Base-by-base conservation (phyloP, 1,140 invertebrate species). In the Linepithema humile region DNA sequence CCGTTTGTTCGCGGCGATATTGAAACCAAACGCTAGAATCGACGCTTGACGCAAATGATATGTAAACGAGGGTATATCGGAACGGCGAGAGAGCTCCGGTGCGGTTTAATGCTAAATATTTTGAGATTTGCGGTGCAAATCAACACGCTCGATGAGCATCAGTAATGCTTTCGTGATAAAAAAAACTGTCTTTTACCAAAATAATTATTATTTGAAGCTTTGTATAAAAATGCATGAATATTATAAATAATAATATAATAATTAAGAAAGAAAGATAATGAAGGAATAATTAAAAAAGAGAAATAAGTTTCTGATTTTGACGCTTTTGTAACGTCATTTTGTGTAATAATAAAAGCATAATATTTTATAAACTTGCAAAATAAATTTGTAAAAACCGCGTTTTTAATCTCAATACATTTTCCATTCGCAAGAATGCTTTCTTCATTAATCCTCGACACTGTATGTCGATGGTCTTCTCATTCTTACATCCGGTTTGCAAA, bases 11-110 rank as follows among this genome's bases (percentile, higher is more conserved):
- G 26, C 12, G 15, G 32, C 29, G 32, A 35, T 40, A 83, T 32
- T 5, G 64, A 82, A 67, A 53, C 26, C 40, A 43, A 45, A 74
- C 32, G 17, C 6, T 9, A 9, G 40, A 59, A 62, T 62, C 73
- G 32, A 32, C 45, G 48, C 40, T 87, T n/a, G n/a, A n/a, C n/a
- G n/a, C n/a, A n/a, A n/a, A n/a, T 75, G 62, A 86, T 50, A 85
- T 57, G 70, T 23, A 65, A 87, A 86, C 23, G 62, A 70, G 43
- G n/a, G 10, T 48, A 77, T 32, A 1, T 9, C 1, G 7, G 6
- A 15, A 26, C 10, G 15, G n/a, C 35, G 35, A 1, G 55, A 26
- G 23, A 35, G 3, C 38, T n/a, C 53, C 23, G 9, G 29, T 7
- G 5, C 7, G 26, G 4, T n/a, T 15, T 23, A 5, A 40, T 67